Evolutionary conservation across 1,140 invertebrate species (phyloP).

Genomic region (Solen grandis): DNA sequence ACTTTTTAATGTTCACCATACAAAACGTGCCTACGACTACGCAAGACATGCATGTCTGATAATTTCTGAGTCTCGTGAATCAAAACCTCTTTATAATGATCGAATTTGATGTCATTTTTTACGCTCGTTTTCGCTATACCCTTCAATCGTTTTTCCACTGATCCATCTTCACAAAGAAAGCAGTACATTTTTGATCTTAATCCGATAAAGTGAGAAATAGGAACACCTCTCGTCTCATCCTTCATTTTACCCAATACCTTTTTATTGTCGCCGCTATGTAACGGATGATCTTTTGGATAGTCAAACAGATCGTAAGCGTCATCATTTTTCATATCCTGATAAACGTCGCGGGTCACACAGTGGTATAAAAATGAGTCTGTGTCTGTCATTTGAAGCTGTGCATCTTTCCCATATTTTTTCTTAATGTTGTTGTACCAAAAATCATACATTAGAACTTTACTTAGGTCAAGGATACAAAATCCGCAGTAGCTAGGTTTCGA

Average conservation of each 20-base stretch:
- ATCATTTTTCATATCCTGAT: slow-evolving; percentile 43
- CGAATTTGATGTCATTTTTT: not conserved
- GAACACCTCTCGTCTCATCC: slow-evolving; percentile 35
- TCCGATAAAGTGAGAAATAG: slow-evolving; percentile 57
- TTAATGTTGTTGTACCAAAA: slow-evolving; percentile 72
- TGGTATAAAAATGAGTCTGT: slow-evolving; percentile 43
- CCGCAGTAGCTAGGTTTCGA: slow-evolving; percentile 65
- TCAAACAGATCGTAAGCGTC: slow-evolving; percentile 53
- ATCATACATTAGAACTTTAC: slow-evolving; percentile 71
- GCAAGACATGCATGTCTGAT: not conserved
- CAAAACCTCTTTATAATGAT: slow-evolving; percentile 20
- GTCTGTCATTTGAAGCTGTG: slow-evolving; percentile 72
- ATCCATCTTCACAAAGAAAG: not conserved
- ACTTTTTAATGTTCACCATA: slow-evolving; percentile 20
- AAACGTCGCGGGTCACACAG: slow-evolving; percentile 40
- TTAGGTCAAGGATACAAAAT: slow-evolving; percentile 61
- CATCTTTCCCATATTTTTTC: slow-evolving; percentile 67
- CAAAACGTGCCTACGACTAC: slow-evolving; percentile 20
- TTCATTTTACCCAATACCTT: slow-evolving; percentile 56
- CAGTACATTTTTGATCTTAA: slow-evolving; percentile 59
- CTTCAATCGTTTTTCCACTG: slow-evolving; percentile 63
- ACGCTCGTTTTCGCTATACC: slow-evolving; percentile 19
- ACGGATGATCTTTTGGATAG: slow-evolving; percentile 21
- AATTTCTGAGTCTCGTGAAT: not conserved
- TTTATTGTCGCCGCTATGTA: slow-evolving; percentile 19